Evolutionary conservation across 2,797 vertebrate species (phyloP).

Genomic region (Cyclopterus lumpus): DNA sequence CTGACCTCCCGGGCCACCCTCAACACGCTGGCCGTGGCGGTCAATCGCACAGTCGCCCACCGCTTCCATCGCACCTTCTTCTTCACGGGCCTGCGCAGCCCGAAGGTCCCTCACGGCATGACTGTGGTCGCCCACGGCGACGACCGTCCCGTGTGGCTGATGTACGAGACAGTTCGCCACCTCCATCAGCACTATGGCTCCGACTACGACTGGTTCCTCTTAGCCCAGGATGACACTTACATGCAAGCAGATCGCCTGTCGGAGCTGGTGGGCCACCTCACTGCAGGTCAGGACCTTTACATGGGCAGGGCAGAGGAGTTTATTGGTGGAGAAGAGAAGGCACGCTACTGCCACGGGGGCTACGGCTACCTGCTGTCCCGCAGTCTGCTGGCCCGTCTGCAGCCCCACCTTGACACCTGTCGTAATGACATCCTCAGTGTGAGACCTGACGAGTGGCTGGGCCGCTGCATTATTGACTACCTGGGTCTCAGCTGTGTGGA

Average conservation of each 20-base stretch:
- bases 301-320: constrained; percentile 95
- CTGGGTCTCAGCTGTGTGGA: constrained; percentile 92
- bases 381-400: constrained; percentile 90
- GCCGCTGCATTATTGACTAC: constrained; percentile 97
- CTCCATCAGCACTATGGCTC: constrained; percentile 91
- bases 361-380: constrained; percentile 96
- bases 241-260: constrained; percentile 91
- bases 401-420: constrained; percentile 92
- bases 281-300: constrained; percentile 93
- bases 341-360: constrained; percentile 94
- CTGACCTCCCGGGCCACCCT: constrained; percentile 93
- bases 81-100: constrained; percentile 91
- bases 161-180: constrained; percentile 96
- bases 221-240: constrained; percentile 96
- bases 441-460: constrained; percentile 96
- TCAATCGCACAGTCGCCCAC: constrained; percentile 95
- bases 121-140: constrained; percentile 92
- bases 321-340: constrained; percentile 92
- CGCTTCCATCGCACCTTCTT: constrained; percentile 93
- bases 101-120: constrained; percentile 93
- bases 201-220: constrained; percentile 97
- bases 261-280: constrained; percentile 91
- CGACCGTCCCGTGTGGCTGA: constrained; percentile 95
- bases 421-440: constrained; percentile 97
- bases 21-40: constrained; percentile 91